Conservation (phyloP, 2,113 vertebrate species). For the Nothoprocta perdicaria region DNA sequence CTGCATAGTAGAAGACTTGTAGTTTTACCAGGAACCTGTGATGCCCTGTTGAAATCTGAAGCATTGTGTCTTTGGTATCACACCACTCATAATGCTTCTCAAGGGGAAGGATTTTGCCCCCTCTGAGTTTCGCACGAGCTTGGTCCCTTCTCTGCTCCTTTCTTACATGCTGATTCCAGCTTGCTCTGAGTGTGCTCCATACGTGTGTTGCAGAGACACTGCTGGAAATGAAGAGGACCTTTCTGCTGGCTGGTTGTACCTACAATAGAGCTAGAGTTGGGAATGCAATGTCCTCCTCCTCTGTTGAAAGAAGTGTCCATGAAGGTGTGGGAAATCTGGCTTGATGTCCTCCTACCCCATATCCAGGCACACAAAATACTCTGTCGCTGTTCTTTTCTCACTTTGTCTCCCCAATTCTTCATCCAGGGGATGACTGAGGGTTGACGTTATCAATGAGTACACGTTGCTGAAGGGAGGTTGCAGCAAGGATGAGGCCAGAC, state of each 20-base stretch:
- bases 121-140: neutral
- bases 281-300: neutral
- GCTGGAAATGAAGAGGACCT: neutral
- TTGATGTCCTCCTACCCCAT: neutral
- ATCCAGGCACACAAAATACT: neutral
- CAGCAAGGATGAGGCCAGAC: too few relatives aligned
- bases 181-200: rapidly evolving
- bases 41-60: neutral
- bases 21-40: neutral
- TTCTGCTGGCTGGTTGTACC: neutral
- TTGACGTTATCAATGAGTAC: too few relatives aligned
- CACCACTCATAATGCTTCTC: neutral
- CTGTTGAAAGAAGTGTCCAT: rapidly evolving
- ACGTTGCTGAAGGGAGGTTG: too few relatives aligned
- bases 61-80: neutral
- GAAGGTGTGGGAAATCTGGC: neutral
- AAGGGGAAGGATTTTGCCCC: neutral
- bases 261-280: neutral
- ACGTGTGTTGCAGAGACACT: neutral
- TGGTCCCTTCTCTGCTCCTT: neutral
- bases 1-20: neutral
- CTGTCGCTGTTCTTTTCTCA: neutral
- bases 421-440: too few relatives aligned
- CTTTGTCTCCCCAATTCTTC: neutral
- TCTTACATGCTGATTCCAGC: rapidly evolving